A percentile compares a stretch with the other conserved stretches of the same genome.
Conservation (phyloP, 2,888 invertebrate genomes). For the Eudemis profundana region DNA sequence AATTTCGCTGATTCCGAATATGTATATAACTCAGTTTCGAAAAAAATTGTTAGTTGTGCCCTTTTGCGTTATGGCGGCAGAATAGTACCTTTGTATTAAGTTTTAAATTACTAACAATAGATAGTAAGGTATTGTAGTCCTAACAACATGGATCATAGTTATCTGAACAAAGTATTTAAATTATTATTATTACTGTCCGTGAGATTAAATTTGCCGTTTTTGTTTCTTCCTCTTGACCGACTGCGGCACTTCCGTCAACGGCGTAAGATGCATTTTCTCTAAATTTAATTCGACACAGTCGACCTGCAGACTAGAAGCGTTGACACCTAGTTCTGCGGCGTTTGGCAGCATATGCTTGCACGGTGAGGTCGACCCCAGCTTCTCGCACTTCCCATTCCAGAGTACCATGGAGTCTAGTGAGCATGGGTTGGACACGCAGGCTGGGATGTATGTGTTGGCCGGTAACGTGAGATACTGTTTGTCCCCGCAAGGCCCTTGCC, state of each 20-base stretch:
- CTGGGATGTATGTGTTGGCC: conserved; percentile 79
- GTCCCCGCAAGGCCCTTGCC: conserved; percentile 86
- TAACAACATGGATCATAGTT: no score
- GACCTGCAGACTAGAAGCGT: conserved; percentile 84
- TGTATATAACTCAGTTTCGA: no score
- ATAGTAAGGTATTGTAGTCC: no score
- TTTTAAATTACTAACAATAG: no score
- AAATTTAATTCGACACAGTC: conserved; percentile 80
- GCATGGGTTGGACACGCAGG: conserved; percentile 87
- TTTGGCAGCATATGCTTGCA: conserved; percentile 68
- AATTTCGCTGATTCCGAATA: no score
- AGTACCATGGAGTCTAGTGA: conserved; percentile 75
- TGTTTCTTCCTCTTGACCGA: conserved; percentile 63
- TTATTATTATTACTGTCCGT: conserved; percentile 3
- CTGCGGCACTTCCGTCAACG: conserved; percentile 26
- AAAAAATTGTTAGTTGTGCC: no score
- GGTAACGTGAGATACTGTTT: conserved; percentile 85
- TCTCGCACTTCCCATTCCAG: conserved; percentile 79
- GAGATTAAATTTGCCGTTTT: conserved; percentile 62
- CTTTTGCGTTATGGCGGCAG: no score
- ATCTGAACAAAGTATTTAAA: no score
- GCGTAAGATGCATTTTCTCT: conserved; percentile 61
- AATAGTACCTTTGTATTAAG: no score
- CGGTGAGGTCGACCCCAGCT: conserved; percentile 64
- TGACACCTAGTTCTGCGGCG: conserved; percentile 83